These are phyloP conservation scores for Microcebus lehilahytsara DNA, from an alignment of 2,113 vertebrate species.

Conservation along the genomic window DNA sequence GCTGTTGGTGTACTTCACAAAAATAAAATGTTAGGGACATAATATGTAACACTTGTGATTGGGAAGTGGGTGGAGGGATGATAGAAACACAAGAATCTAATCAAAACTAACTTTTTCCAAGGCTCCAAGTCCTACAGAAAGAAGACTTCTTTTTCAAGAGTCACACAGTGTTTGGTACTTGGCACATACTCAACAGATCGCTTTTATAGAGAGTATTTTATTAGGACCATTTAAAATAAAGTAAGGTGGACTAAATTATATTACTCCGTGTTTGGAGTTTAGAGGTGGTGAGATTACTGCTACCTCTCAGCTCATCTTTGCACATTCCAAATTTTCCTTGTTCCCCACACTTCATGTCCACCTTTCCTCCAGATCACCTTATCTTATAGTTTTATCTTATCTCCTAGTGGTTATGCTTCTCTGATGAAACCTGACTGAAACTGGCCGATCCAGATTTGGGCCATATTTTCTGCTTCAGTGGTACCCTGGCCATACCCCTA, in stretches of 20 bases:
- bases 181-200: not conserved
- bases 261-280: not conserved
- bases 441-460: not conserved
- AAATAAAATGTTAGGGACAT: not conserved
- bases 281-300: fast-evolving
- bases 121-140: too few relatives aligned
- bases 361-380: not conserved
- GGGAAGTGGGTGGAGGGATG: too few relatives aligned
- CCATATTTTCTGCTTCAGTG: not conserved
- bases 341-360: not conserved
- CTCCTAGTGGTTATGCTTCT: not conserved
- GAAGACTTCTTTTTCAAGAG: not conserved
- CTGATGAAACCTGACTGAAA: not conserved
- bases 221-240: not conserved
- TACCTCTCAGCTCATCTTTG: fast-evolving
- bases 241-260: not conserved
- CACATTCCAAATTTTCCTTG: not conserved
- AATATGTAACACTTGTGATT: not conserved
- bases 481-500: not conserved
- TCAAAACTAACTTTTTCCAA: not conserved
- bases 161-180: not conserved
- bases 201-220: not conserved
- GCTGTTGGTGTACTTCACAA: not conserved
- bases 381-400: not conserved
- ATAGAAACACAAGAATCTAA: not conserved